These are phyloP conservation scores for Ephestia elutella DNA, from an alignment of 1,140 invertebrate species.

Conservation along the genomic window DNA sequence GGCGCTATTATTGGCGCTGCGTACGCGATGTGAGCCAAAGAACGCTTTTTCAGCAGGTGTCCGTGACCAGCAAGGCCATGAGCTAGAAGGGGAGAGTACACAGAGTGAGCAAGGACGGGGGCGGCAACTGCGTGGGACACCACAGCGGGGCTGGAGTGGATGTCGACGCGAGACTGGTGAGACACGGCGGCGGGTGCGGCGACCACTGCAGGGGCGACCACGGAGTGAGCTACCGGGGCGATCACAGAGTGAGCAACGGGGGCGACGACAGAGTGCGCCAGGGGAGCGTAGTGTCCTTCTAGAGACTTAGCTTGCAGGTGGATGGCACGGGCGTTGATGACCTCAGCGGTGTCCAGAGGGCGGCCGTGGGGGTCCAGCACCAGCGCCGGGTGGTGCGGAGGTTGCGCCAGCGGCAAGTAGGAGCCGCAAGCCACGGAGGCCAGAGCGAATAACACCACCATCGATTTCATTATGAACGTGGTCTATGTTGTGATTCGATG, in stretches of 20 bases:
- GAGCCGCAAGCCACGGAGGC: slow-evolving; percentile 41
- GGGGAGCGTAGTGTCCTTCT: slow-evolving; percentile 32
- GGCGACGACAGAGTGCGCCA: slow-evolving; percentile 11
- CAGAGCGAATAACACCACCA: slow-evolving; percentile 73
- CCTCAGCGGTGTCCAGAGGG: slow-evolving; percentile 66
- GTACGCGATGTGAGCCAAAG: slow-evolving; percentile 1
- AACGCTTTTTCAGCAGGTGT: slow-evolving; percentile 3
- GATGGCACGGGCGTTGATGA: slow-evolving; percentile 66
- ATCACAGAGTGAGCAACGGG: slow-evolving; percentile 31
- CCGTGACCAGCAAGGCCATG: slow-evolving; percentile 5
- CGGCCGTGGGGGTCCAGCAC: slow-evolving; percentile 60
- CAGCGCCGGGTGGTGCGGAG: slow-evolving; percentile 48
- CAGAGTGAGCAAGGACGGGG: slow-evolving; percentile 13
- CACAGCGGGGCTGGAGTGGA: slow-evolving; percentile 8
- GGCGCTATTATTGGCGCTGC: slow-evolving; percentile 14
- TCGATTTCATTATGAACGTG: slow-evolving; percentile 69
- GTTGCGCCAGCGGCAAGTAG: slow-evolving; percentile 50
- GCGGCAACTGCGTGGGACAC: slow-evolving; percentile 30
- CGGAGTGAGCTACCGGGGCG: slow-evolving; percentile 23
- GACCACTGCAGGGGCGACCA: slow-evolving; percentile 26
- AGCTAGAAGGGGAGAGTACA: slow-evolving; percentile 18
- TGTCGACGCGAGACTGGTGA: slow-evolving; percentile 23
- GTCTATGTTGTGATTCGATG: slow-evolving; percentile 46
- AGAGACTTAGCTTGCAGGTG: slow-evolving; percentile 64
- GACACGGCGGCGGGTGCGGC: slow-evolving; percentile 44